Base-by-base conservation (phyloP, 2,113 vertebrate genomes). In the Crotalus helleri region DNA sequence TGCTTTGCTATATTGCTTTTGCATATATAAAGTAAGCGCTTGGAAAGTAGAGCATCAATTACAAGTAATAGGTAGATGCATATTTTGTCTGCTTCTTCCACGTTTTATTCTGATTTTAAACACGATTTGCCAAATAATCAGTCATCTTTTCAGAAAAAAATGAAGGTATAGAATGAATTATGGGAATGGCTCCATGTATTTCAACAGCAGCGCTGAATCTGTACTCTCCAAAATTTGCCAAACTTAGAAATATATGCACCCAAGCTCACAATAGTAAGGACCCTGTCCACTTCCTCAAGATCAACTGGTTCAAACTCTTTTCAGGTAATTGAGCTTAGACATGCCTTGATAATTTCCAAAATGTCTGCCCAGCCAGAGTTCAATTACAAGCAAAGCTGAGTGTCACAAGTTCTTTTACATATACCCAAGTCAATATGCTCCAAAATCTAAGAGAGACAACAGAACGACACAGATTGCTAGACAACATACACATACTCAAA, bases 1-100 rank as follows among this genome's bases (percentile, higher is more conserved):
- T 97, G 94, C 90, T 97, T 95, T 94, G 94, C 97, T 96, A 96
- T 97, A 97, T 97, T 97, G 96, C 86, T 95, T 97, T 97, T 97
- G 95, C 94, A 95, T 96, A 92, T 95, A 96, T 97, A 96, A 96
- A 94, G 85, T 17, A 92, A 93, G 88, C 49, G 92, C 94, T 93
- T 93, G 85, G 94, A 11, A 85, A 85, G 74, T 1, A 59, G 0
- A 44, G 39, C 92, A 96, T 95, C 85, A 9, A 61, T n/a, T 88
- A 92, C 33, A 92, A 58, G 5, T 11, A n/a, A 1, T 21, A 33
- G 15, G 0, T 64, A n/a, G 55, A 3, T 17, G 51, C 88, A 15
- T 2, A 90, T 29, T 0, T 8, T 0, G 0, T 4, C 85, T 90
- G 89, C 15, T 7, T 5, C 24, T 92, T 95, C 6, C 3, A 33